phyloP scores from a whole-genome alignment of 1,140 invertebrate species.

The Drosophila cardini region DNA sequence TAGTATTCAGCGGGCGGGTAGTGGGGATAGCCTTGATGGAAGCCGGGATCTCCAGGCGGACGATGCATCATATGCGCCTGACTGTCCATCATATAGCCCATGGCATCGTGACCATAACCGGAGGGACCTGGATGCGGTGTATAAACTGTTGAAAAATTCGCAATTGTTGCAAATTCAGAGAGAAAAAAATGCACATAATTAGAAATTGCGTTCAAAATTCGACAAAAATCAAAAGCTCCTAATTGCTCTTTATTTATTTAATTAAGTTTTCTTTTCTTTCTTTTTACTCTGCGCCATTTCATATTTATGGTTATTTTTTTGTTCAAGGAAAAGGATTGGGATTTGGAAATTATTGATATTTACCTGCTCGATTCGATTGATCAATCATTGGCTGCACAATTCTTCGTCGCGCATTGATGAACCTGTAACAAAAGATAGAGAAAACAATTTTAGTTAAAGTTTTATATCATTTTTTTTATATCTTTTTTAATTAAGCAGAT shows the following conservation, averaged over 20 bases:
- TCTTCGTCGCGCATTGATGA: slow-evolving; percentile 98
- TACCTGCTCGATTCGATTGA: slow-evolving; percentile 99
- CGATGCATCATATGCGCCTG: slow-evolving; percentile 97
- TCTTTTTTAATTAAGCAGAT: slow-evolving; percentile 62
- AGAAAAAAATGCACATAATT: slow-evolving; percentile 86
- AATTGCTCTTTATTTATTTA: slow-evolving; percentile 23
- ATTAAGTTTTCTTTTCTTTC: too few relatives aligned
- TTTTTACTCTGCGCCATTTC: slow-evolving; percentile 69
- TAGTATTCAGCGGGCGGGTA: slow-evolving; percentile 95
- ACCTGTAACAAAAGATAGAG: slow-evolving; percentile 90
- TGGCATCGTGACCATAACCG: slow-evolving; percentile 97
- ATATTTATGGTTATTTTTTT: slow-evolving; percentile 76
- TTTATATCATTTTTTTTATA: slow-evolving; percentile 16
- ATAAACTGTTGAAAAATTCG: slow-evolving; percentile 88
- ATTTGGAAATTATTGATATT: slow-evolving; percentile 71
- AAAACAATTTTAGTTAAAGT: slow-evolving; percentile 30
- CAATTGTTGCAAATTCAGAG: slow-evolving; percentile 11
- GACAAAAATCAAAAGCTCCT: slow-evolving; percentile 19
- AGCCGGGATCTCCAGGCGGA: slow-evolving; percentile 94
- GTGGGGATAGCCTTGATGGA: slow-evolving; percentile 95
- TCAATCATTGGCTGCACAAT: slow-evolving; percentile 99
- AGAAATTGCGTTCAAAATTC: slow-evolving; percentile 69
- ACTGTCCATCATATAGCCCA: slow-evolving; percentile 99
- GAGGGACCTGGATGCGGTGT: slow-evolving; percentile 95
- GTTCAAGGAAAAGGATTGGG: slow-evolving; percentile 1